Evolutionary conservation across 1,140 invertebrate genomes (phyloP).

Genomic region (Lordiphosa collinella): DNA sequence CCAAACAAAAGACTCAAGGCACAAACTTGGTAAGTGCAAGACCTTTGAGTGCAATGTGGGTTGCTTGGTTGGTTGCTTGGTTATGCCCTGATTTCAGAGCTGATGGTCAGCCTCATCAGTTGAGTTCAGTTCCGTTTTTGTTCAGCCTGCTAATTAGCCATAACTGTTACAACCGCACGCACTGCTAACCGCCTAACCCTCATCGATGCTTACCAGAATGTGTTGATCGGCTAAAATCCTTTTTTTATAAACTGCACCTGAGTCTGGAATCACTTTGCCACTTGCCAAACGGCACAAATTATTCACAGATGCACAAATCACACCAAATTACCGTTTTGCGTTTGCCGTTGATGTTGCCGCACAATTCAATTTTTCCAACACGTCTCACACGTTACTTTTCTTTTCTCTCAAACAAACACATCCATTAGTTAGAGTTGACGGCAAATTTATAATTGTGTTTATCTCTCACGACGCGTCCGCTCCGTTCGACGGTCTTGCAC

Average conservation of each 20-base stretch:
- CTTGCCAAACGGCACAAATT: slow-evolving; percentile 21
- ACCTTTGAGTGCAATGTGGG: slow-evolving; percentile 15
- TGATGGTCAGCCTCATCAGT: slow-evolving; percentile 25
- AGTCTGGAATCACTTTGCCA: not conserved
- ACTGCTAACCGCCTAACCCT: slow-evolving; percentile 35
- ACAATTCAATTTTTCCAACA: slow-evolving; percentile 64
- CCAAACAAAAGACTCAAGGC: slow-evolving; percentile 59
- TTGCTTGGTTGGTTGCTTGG: slow-evolving; percentile 8
- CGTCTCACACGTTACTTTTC: slow-evolving; percentile 64
- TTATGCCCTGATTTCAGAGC: slow-evolving; percentile 35
- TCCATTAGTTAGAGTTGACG: slow-evolving; percentile 9
- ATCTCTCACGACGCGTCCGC: slow-evolving; percentile 65
- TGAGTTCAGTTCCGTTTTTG: slow-evolving; percentile 1
- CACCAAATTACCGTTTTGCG: slow-evolving; percentile 62
- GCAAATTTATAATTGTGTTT: slow-evolving; percentile 38
- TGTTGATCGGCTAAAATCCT: slow-evolving; percentile 30
- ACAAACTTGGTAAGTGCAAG: slow-evolving; percentile 34
- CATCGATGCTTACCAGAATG: slow-evolving; percentile 25
- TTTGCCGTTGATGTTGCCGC: slow-evolving; percentile 63
- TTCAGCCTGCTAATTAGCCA: slow-evolving; percentile 43
- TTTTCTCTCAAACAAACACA: slow-evolving; percentile 20
- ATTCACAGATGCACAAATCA: slow-evolving; percentile 22
- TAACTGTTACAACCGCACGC: slow-evolving; percentile 27
- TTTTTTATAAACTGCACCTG: not conserved
- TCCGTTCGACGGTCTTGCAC: slow-evolving; percentile 65